Percentiles rank a stretch among this genome's conserved stretches.
Conservation (phyloP, 2,113 vertebrate species). For the Laticauda laticaudata region DNA sequence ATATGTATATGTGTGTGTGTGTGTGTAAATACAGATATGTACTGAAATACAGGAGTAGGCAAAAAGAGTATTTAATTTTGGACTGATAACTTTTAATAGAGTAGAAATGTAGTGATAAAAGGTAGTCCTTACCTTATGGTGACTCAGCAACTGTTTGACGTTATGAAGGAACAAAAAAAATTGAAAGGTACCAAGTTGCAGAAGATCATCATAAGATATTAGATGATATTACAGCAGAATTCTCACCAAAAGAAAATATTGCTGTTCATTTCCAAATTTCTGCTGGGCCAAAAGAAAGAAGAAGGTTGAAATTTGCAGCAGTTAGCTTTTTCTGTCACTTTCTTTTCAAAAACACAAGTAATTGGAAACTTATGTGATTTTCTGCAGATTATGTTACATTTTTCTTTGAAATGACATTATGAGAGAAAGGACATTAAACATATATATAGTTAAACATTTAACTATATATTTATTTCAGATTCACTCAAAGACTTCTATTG, state of each 20-base stretch:
- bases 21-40: neutral
- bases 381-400: neutral
- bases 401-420: neutral
- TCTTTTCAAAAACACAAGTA: neutral
- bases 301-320: neutral
- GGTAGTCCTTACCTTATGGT: neutral
- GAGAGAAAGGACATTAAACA: neutral
- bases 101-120: neutral
- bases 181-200: neutral
- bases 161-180: neutral
- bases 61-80: neutral
- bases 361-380: neutral
- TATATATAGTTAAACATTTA: conserved; percentile 28
- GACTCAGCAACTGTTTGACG: neutral
- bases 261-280: neutral
- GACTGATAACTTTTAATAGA: neutral
- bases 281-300: neutral
- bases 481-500: conserved; percentile 20
- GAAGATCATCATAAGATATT: neutral
- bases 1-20: too few relatives aligned
- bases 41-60: neutral
- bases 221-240: neutral
- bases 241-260: neutral
- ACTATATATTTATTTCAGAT: conserved; percentile 31
- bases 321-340: neutral